These are phyloP conservation scores for Panonychus citri DNA, from an alignment of 1,140 invertebrate genomes.

Conservation along the genomic window DNA sequence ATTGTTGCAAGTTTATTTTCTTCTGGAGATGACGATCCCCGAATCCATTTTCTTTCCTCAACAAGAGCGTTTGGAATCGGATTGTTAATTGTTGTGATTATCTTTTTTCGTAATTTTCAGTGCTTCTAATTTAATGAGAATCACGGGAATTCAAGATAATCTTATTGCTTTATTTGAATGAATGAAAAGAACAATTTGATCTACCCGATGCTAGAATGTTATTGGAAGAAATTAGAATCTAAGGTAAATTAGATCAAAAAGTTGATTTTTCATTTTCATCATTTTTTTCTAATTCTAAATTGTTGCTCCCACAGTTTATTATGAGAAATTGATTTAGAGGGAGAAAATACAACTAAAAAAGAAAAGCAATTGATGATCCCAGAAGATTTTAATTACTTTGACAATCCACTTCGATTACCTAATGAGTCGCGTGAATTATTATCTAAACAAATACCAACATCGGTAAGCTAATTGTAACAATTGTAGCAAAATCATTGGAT, in stretches of 20 bases:
- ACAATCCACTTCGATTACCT: too few species aligned
- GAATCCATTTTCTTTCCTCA: conserved; percentile 65
- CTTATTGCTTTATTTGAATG: neutral
- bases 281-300: neutral
- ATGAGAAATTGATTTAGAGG: conserved; percentile 23
- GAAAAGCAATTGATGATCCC: conserved; percentile 47
- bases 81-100: neutral
- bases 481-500: too few species aligned
- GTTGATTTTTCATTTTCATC: too few species aligned
- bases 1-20: too few species aligned
- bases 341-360: conserved; percentile 36
- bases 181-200: neutral
- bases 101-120: neutral
- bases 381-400: conserved; percentile 43
- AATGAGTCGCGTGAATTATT: too few species aligned
- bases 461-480: too few species aligned
- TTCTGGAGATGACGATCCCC: conserved; percentile 42
- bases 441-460: too few species aligned
- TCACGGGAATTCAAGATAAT: neutral
- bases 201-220: neutral
- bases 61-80: conserved; percentile 40
- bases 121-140: neutral
- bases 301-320: neutral
- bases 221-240: conserved; percentile 30
- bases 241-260: conserved; percentile 22